A percentile compares a stretch with the other conserved stretches of the same genome.
These are phyloP conservation scores for Oreonectes daqikongensis DNA, from an alignment of 2,797 vertebrate genomes.

Conservation along the genomic window DNA sequence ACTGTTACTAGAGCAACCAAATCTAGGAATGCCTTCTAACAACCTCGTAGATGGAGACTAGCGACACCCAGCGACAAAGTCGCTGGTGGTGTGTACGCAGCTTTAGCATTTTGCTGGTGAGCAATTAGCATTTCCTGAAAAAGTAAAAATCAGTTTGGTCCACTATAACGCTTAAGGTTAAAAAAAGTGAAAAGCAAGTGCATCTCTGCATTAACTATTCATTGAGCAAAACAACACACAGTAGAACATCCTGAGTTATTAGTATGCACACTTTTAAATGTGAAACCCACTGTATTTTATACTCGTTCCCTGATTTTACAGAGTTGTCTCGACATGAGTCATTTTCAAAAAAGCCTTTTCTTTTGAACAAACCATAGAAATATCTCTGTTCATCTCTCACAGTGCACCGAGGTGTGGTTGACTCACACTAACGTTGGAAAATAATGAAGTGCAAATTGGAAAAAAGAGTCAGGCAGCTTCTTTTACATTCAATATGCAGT, in stretches of 20 bases:
- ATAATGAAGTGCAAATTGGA: conserved; percentile 40
- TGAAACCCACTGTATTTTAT: background rate
- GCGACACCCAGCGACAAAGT: no score
- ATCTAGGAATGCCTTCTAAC: no score
- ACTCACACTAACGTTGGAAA: conserved; percentile 41
- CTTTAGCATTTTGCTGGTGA: no score
- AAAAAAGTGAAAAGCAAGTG: background rate
- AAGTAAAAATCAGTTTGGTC: background rate
- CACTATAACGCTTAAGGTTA: no score
- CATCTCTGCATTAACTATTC: conserved; percentile 4
- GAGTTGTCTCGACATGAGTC: conserved; percentile 19
- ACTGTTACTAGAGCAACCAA: no score
- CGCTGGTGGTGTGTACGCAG: no score
- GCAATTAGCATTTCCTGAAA: background rate
- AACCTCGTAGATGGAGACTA: no score
- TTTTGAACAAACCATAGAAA: conserved; percentile 25
- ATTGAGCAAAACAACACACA: background rate
- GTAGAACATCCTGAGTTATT: background rate
- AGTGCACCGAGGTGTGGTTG: conserved; percentile 21
- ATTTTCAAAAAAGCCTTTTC: conserved; percentile 26
- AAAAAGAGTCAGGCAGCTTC: conserved; percentile 12
- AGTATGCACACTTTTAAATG: background rate
- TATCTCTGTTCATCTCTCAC: conserved; percentile 19
- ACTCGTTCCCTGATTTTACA: conserved; percentile 1
- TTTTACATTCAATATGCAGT: background rate